phyloP scores from a whole-genome alignment of 2,797 vertebrate genomes.

The Synanceia verrucosa region DNA sequence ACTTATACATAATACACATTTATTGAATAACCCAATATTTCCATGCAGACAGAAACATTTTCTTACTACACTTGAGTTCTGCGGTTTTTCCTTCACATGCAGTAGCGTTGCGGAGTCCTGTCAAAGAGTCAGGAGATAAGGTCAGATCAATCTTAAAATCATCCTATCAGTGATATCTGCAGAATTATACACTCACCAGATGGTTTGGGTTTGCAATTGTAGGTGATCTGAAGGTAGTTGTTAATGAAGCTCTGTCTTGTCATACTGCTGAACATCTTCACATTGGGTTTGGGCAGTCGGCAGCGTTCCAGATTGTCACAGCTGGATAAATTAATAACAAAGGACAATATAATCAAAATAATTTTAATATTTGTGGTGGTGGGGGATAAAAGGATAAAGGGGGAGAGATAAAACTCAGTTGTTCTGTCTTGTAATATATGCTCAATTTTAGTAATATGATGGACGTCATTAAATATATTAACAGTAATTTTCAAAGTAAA shows the following conservation, averaged over 20 bases:
- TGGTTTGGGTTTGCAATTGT: fast-evolving
- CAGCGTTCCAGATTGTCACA: neutral
- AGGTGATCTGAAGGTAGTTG: neutral
- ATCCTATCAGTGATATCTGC: neutral
- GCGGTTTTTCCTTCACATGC: neutral
- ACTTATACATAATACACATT: too few species aligned
- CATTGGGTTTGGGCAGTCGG: neutral
- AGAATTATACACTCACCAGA: neutral
- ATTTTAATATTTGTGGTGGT: too few species aligned
- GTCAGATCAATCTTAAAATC: neutral
- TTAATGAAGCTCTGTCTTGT: fast-evolving
- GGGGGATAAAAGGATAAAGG: too few species aligned
- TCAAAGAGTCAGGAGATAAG: neutral
- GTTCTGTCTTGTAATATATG: neutral
- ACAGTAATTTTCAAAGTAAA: too few species aligned
- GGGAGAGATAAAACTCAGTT: too few species aligned
- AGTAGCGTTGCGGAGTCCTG: neutral
- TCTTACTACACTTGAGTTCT: neutral
- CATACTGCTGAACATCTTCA: fast-evolving
- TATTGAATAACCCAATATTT: too few species aligned
- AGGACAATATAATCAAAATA: neutral
- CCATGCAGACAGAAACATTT: neutral
- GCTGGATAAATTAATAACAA: neutral
- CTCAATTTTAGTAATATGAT: neutral
- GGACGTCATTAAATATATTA: too few species aligned